phyloP scores from a whole-genome alignment of 1,140 invertebrate genomes.

The Hydropsyche tenuis region DNA sequence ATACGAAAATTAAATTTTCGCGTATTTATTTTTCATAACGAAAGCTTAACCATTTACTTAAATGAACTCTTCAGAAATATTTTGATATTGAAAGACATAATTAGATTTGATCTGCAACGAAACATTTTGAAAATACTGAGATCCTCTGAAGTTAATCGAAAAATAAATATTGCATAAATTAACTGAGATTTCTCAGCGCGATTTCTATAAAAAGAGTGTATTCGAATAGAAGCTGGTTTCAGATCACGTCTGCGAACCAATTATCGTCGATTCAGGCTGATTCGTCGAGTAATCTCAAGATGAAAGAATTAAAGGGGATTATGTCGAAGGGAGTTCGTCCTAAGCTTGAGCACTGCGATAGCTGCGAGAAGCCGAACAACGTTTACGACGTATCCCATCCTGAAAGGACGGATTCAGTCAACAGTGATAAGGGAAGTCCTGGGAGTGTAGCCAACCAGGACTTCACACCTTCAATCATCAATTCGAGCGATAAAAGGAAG shows the following conservation, averaged over 20 bases:
- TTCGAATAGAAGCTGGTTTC: neutral
- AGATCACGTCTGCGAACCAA: constrained; percentile 30
- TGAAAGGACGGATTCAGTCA: neutral
- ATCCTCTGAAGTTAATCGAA: no score
- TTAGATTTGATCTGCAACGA: no score
- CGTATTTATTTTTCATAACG: no score
- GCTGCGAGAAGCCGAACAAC: constrained; percentile 22
- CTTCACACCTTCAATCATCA: constrained; percentile 25
- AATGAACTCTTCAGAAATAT: no score
- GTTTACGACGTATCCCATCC: constrained; percentile 1
- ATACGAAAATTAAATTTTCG: no score
- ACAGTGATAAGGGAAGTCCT: constrained; percentile 21
- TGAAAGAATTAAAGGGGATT: constrained; percentile 35
- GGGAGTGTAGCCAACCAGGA: neutral
- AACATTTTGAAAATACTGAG: no score
- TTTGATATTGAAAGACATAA: no score
- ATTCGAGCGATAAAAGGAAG: constrained; percentile 36
- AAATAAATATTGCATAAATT: no score
- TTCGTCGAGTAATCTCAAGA: constrained; percentile 17
- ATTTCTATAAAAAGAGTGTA: neutral
- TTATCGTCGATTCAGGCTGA: constrained; percentile 41
- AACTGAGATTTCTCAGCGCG: no score
- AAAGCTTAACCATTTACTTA: no score
- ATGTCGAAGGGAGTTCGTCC: constrained; percentile 23
- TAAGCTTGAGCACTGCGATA: constrained; percentile 15